Evolutionary conservation across 2,113 vertebrate species (phyloP), one percentile per base, ranked within the genome.

Genomic region (Poicephalus meyeri): DNA sequence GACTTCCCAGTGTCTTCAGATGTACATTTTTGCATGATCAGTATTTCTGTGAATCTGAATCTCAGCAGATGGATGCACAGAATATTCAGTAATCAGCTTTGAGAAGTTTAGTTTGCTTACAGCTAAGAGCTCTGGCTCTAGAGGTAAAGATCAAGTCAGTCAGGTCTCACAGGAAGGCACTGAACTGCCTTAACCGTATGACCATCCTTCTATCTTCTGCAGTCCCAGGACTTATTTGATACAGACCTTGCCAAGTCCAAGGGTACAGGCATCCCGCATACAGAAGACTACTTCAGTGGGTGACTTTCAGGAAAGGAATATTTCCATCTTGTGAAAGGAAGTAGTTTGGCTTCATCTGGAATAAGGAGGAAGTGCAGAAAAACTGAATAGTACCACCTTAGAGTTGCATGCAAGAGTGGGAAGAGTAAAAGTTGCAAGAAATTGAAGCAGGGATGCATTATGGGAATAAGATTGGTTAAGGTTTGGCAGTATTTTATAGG

Each of bases 341-440:
- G 10, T 63, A 69, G 13, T n/a, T 60, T 37, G 44, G 11, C 15
- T 90, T 88, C 26, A 15, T 68, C n/a, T 50, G 47, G 41, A 66
- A 42, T 25, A 41, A 79, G 16, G 21, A 10, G 25, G 25, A n/a
- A 5, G 7, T 31, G 26, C 29, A 47, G 50, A 69, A 83, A 81
- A 89, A 11, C 8, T 2, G 25, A 42, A 33, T 42, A 37, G 49
- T 24, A 14, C 20, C 3, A 3, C 0, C 0, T 37, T 56, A 12
- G 31, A 76, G 11, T 19, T 88, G 18, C 13, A 37, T 35, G 21
- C 11, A 24, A 35, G 58, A 58, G 44, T n/a, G 28, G 16, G 26
- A 41, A 72, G 13, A 60, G 11, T 25, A 68, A 52, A 72, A 80
- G 4, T 9, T 72, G 12, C 52, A 76, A 64, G 55, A 61, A 41